Evolutionary conservation across 2,888 invertebrate genomes (phyloP).

Genomic region (Disparrhopalites patrizii): DNA sequence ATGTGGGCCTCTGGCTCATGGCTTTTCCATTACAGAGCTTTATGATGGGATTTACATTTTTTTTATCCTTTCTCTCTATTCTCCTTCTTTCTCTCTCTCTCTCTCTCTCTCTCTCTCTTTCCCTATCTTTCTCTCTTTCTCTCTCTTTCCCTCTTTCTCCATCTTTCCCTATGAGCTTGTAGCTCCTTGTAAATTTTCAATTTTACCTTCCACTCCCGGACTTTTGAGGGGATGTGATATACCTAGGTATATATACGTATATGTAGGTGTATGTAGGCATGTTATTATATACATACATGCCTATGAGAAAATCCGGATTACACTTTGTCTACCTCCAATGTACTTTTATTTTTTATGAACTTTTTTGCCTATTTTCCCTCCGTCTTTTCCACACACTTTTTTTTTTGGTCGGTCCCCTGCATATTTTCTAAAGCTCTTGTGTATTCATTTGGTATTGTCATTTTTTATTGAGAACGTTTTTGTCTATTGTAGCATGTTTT

Average conservation of each 20-base stretch:
- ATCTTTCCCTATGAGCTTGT: neutral
- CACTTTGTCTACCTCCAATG: neutral
- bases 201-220: neutral
- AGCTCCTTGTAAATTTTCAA: constrained; percentile 11
- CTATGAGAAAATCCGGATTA: constrained; percentile 7
- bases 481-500: no score
- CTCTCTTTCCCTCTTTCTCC: neutral
- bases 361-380: no score
- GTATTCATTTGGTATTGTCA: no score
- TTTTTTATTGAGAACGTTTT: no score
- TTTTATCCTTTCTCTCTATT: neutral
- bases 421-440: no score
- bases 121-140: neutral
- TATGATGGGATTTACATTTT: constrained; percentile 6
- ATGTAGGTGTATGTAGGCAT: no score
- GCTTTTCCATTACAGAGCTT: constrained; percentile 6
- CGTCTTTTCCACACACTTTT: no score
- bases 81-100: neutral
- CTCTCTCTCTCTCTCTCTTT: neutral
- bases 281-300: no score
- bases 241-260: no score
- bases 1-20: neutral
- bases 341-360: no score
- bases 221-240: no score
- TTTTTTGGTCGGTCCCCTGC: no score